phyloP scores from a whole-genome alignment of 1,140 invertebrate species.

The Trichonephila clavipes region DNA sequence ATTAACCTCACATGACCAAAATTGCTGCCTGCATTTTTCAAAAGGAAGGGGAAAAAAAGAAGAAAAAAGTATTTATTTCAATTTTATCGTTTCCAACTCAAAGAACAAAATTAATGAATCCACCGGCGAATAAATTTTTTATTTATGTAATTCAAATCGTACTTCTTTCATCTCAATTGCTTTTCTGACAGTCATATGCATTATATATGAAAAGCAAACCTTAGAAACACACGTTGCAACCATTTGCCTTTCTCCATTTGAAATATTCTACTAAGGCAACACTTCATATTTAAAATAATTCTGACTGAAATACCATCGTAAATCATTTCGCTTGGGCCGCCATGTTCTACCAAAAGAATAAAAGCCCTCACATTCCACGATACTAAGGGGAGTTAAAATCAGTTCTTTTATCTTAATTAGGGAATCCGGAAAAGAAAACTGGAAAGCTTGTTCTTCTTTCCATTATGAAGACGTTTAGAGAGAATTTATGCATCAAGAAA shows the following conservation, averaged over 20 bases:
- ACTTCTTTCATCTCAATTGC: constrained; percentile 12
- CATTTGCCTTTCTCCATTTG: not conserved
- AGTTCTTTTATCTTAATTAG: constrained; percentile 61
- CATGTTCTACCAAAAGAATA: not conserved
- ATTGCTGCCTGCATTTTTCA: too few relatives aligned
- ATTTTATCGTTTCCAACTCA: not conserved
- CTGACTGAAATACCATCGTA: constrained; percentile 11
- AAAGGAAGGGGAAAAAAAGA: not conserved
- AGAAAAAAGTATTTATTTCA: not conserved
- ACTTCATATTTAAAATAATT: constrained; percentile 39
- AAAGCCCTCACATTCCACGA: not conserved
- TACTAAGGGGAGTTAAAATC: constrained; percentile 40
- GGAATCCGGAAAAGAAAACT: not conserved
- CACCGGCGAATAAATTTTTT: not conserved
- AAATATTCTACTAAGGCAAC: not conserved
- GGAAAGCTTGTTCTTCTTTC: not conserved
- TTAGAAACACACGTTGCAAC: not conserved
- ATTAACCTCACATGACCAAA: too few relatives aligned
- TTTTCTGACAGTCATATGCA: not conserved
- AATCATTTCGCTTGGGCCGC: constrained; percentile 6
- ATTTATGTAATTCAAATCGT: not conserved
- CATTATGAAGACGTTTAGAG: constrained; percentile 29
- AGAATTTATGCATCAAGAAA: constrained; percentile 36
- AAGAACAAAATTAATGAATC: constrained; percentile 8
- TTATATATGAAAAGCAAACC: not conserved